These are phyloP conservation scores for Drosophila burlai DNA, from an alignment of 1,140 invertebrate genomes.

Conservation along the genomic window DNA sequence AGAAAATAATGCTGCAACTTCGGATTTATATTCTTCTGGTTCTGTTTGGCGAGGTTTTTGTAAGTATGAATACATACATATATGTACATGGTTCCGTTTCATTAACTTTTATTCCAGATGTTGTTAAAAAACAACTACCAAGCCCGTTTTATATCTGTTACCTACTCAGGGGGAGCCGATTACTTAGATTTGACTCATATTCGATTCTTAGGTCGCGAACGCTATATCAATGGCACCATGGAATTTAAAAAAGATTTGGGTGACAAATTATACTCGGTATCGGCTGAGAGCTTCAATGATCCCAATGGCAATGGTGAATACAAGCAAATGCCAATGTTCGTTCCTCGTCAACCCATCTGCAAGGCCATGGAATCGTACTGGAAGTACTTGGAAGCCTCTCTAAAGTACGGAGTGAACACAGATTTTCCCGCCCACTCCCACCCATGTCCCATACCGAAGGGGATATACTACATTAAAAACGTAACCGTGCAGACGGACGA, in stretches of 20 bases:
- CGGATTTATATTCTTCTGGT: neutral
- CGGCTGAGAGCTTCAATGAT: slow-evolving; percentile 36
- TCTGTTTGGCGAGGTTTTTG: neutral
- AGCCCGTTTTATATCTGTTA: neutral
- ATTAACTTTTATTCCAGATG: neutral
- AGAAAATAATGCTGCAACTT: neutral
- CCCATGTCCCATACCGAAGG: slow-evolving; percentile 43
- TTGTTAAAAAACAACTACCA: neutral
- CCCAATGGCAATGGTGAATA: slow-evolving; percentile 27
- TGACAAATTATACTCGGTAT: neutral
- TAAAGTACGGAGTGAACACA: slow-evolving; percentile 26
- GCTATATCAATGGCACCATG: slow-evolving; percentile 26
- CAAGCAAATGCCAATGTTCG: slow-evolving; percentile 14
- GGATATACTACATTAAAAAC: slow-evolving; percentile 33
- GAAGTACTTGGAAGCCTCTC: slow-evolving; percentile 1
- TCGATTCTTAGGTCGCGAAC: slow-evolving; percentile 23
- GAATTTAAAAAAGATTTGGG: slow-evolving; percentile 26
- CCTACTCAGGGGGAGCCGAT: neutral
- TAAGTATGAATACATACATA: neutral
- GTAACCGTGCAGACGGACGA: slow-evolving; percentile 19
- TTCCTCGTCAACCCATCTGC: slow-evolving; percentile 22
- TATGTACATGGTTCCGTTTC: too few species aligned
- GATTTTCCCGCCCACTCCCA: slow-evolving; percentile 24
- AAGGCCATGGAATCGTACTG: neutral
- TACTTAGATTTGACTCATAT: slow-evolving; percentile 15